A percentile compares a stretch with the other conserved stretches of the same genome.
Conservation (phyloP, 2,888 invertebrate species). For the Pandemis cinnamomeana region DNA sequence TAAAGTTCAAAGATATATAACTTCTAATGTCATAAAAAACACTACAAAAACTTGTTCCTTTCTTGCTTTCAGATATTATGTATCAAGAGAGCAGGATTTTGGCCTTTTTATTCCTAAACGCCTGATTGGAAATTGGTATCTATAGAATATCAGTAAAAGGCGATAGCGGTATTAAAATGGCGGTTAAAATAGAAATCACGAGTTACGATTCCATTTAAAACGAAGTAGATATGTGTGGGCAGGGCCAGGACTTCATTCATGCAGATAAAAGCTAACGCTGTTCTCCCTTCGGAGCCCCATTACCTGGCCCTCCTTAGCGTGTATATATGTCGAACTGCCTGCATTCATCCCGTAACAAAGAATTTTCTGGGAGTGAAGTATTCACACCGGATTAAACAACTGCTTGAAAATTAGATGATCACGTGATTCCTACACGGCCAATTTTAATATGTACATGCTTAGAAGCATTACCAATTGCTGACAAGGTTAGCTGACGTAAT, state of each 20-base stretch:
- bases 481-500: constrained; percentile 61
- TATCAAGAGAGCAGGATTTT: background rate
- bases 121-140: background rate
- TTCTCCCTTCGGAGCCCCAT: constrained; percentile 17
- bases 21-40: background rate
- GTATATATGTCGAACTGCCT: background rate
- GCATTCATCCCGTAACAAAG: constrained; percentile 3
- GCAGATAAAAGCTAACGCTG: constrained; percentile 3
- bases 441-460: constrained; percentile 48
- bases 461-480: constrained; percentile 55
- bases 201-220: background rate
- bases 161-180: background rate
- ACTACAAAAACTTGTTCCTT: background rate
- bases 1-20: too few relatives aligned
- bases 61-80: background rate
- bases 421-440: constrained; percentile 59
- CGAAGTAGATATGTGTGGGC: background rate
- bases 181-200: background rate
- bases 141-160: background rate
- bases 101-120: too few relatives aligned
- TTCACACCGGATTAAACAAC: background rate
- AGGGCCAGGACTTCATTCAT: background rate
- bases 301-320: background rate
- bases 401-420: constrained; percentile 61
- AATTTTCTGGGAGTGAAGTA: background rate